Conservation (phyloP, 53 echinoderm and acorn worm genomes). For the Crossaster papposus region DNA sequence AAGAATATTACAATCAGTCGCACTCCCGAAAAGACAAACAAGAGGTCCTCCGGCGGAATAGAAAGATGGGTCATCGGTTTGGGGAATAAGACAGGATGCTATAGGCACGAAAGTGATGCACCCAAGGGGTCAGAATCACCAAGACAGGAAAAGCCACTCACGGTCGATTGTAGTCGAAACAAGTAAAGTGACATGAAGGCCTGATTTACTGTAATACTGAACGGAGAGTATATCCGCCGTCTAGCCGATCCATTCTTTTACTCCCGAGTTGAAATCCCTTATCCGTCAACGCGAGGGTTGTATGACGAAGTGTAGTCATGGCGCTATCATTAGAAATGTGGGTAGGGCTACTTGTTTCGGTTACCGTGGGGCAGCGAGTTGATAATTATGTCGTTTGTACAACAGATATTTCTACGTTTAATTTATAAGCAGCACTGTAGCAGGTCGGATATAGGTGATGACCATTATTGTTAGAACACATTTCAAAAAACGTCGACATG, state of each 20-base stretch:
- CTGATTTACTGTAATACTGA: not conserved
- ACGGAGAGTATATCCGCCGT: not conserved
- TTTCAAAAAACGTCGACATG: too few species aligned
- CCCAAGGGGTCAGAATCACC: constrained; percentile 37
- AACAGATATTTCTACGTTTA: not conserved
- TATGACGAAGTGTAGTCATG: not conserved
- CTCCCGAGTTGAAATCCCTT: constrained; percentile 9
- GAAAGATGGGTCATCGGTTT: constrained; percentile 40
- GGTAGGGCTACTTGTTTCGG: not conserved
- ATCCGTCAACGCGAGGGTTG: constrained; percentile 7
- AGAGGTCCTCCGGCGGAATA: constrained; percentile 4
- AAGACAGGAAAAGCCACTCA: constrained; percentile 43
- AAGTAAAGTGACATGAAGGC: constrained; percentile 20
- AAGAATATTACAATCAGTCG: not conserved
- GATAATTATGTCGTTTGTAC: not conserved
- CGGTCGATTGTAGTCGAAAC: constrained; percentile 16
- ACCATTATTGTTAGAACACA: not conserved
- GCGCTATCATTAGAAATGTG: not conserved
- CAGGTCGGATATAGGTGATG: not conserved
- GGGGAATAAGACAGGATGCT: constrained; percentile 36
- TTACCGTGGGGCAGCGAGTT: not conserved
- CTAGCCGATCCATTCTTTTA: constrained; percentile 21
- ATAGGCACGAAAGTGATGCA: constrained; percentile 26
- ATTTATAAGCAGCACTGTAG: not conserved
- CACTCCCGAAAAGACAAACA: not conserved